Evolutionary conservation across 2,888 invertebrate genomes (phyloP), one percentile per base, ranked within the genome.

Genomic region (Diaphora mendica): DNA sequence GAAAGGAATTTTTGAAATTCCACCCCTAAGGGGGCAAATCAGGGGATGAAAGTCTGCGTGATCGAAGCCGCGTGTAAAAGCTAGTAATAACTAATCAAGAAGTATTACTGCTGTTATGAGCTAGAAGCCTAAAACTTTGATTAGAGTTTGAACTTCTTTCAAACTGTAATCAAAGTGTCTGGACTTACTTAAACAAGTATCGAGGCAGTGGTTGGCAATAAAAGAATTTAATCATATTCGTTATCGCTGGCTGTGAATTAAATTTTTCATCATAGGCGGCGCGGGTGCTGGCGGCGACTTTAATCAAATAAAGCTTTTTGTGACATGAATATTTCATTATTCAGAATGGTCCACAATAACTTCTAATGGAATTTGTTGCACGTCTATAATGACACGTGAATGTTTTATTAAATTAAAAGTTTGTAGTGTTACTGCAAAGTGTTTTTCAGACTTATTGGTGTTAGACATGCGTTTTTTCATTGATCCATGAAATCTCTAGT

Each of bases 271-370:
- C 62, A 68, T 11, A 13, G 67, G 39, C 72, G 51, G 64, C 64
- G 48, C 64, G 33, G 48, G 23, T 64, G 48, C 70, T 71, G 68
- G 76, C 74, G 76, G 74, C 71, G 65, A 23, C 66, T 78, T 76
- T 79, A 78, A 82, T 82, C 80, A 77, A 78, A 79, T 84, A 73
- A 75, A 80, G 77, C 65, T 72, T 80, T 74, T 80, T 79, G 74
- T 77, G 72, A 71, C 77, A 78, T 83, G 81, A 83, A 84, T 83
- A 75, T 82, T 83, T 83, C 83, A 84, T 80, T 70, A 79, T 78
- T 67, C n/a, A 78, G n/a, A 48, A 81, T 81, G 76, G 77, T 77
- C 74, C 71, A 77, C 77, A 79, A 77, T 76, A 76, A 73, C 69
- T 71, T 66, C 23, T 82, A 75, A 79, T 82, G 20, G 62, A 66